Percentiles rank a stretch among this genome's conserved stretches.
phyloP scores from a whole-genome alignment of 2,113 vertebrate genomes.

The Patagioenas fasciata region DNA sequence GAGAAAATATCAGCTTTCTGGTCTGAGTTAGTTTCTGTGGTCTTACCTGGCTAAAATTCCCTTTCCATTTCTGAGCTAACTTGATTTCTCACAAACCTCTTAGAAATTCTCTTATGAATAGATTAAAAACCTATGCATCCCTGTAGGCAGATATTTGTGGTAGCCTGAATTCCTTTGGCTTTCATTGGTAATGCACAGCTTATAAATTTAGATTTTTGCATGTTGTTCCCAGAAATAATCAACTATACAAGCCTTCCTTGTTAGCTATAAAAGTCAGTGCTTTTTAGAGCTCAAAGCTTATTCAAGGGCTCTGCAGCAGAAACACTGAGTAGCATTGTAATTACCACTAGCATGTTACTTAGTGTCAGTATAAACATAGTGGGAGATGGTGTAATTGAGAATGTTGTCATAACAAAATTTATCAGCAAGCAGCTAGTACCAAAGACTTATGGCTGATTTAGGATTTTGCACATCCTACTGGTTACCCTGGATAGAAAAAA shows the following conservation, averaged over 20 bases:
- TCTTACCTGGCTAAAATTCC: background rate
- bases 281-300: background rate
- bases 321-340: background rate
- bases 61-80: background rate
- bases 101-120: background rate
- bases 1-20: background rate
- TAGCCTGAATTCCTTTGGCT: background rate
- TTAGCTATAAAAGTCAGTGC: constrained; percentile 6
- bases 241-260: background rate
- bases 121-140: background rate
- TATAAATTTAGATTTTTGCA: background rate
- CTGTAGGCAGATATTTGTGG: background rate
- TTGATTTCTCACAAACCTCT: background rate
- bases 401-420: background rate
- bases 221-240: constrained; percentile 3
- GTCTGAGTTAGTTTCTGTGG: background rate
- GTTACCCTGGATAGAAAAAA: background rate
- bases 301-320: background rate
- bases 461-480: background rate
- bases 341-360: background rate
- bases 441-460: background rate
- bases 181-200: background rate
- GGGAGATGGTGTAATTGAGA: background rate
- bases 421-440: background rate
- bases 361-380: background rate